Conservation (phyloP, 2,113 vertebrate genomes). For the Misgurnus mizolepis region DNA sequence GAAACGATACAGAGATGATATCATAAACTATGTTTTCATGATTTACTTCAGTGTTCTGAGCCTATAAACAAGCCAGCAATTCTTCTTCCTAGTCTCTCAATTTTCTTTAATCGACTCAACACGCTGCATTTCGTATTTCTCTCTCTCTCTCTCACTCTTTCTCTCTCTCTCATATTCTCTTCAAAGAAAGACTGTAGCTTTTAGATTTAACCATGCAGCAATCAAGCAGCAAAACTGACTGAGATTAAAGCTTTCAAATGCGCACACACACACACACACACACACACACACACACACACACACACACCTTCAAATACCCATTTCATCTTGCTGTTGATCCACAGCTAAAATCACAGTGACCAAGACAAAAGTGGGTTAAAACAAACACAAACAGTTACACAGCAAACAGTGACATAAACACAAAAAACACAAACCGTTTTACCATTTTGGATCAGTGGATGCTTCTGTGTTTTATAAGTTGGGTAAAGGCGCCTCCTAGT, state of each 20-base stretch:
- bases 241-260: neutral
- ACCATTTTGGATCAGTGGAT: no score
- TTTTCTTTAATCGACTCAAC: conserved; percentile 10
- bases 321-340: neutral
- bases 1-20: conserved; percentile 8
- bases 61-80: conserved; percentile 26
- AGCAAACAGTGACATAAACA: neutral
- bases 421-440: no score
- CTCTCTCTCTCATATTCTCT: neutral
- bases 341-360: neutral
- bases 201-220: neutral
- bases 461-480: no score
- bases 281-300: no score
- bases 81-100: conserved; percentile 6
- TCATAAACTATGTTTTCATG: neutral
- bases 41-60: neutral
- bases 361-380: neutral
- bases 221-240: neutral
- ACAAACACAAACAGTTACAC: neutral
- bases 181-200: conserved; percentile 8
- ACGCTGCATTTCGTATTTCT: conserved; percentile 1
- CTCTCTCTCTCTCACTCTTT: neutral
- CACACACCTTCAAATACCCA: neutral
- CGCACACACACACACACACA: no score
- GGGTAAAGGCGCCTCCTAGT: no score